A percentile compares a stretch with the other conserved stretches of the same genome.
Conservation (phyloP, 2,888 invertebrate species). For the Drosophila melanosoma region DNA sequence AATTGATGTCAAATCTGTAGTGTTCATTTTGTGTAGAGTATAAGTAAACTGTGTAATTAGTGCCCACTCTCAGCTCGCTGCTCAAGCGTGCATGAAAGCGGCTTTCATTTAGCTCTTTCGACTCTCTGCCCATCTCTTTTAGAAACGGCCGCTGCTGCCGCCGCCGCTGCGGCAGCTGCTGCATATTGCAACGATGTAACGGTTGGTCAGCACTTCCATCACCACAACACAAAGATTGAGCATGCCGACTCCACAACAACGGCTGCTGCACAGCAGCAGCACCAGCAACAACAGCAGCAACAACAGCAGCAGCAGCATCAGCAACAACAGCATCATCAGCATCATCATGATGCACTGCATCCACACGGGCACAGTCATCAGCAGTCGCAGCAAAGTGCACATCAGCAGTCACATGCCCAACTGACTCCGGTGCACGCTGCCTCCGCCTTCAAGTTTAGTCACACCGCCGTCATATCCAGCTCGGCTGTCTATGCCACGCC, state of each 20-base stretch:
- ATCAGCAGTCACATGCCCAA: slow-evolving; percentile 66
- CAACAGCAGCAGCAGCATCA: slow-evolving; percentile 61
- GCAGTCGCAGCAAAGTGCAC: slow-evolving; percentile 56
- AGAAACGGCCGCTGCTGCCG: slow-evolving; percentile 66
- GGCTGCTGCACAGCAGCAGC: slow-evolving; percentile 34
- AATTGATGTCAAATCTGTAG: neutral
- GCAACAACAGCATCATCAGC: slow-evolving; percentile 56
- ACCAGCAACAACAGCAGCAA: slow-evolving; percentile 68
- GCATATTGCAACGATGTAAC: slow-evolving; percentile 80
- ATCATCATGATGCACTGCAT: slow-evolving; percentile 54
- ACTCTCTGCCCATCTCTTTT: slow-evolving; percentile 42
- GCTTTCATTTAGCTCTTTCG: slow-evolving; percentile 57
- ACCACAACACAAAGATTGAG: slow-evolving; percentile 82
- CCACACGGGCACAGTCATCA: slow-evolving; percentile 57
- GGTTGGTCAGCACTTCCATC: slow-evolving; percentile 71
- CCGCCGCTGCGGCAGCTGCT: slow-evolving; percentile 70
- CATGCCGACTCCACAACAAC: slow-evolving; percentile 85
- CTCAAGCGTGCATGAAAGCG: slow-evolving; percentile 66
- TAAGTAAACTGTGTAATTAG: slow-evolving; percentile 42
- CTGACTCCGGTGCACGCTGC: slow-evolving; percentile 67
- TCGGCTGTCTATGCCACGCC: slow-evolving; percentile 72
- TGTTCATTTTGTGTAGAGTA: slow-evolving; percentile 13
- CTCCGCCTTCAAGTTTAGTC: slow-evolving; percentile 78
- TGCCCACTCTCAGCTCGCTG: slow-evolving; percentile 35
- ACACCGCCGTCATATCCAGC: slow-evolving; percentile 75